Base-by-base conservation (phyloP, 2,113 vertebrate species). In the Elephas maximus region DNA sequence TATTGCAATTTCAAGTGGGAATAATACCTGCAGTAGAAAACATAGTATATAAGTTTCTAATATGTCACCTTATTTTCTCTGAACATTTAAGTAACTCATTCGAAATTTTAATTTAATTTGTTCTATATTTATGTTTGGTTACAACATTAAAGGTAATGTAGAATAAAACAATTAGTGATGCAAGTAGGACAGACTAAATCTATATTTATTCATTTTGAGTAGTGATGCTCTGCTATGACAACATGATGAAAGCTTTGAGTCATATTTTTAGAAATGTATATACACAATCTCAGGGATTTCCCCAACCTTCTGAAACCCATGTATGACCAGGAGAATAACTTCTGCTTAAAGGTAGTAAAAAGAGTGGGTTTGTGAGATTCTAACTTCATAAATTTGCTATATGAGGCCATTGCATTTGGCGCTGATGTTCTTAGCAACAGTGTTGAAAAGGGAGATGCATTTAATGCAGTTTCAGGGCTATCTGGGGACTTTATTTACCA, bases 71-170 rank as follows among this genome's bases (percentile, higher is more conserved):
- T 45, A n/a, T 79, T 90, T 93, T 53, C 60, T 97, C 12, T 48
- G 85, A 86, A 26, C 53, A 86, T 71, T 78, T 48, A 65, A 84
- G n/a, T 77, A 51, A 90, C 3, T 88, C 74, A 48, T 90, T 97
- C 63, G 82, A 82, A 30, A 83, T 78, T 57, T 63, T 5, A 85
- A 15, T 73, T 78, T 1, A 6, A 6, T 73, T 78, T 90, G 3
- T 51, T 88, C n/a, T 77, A 51, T 71, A 17, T 63, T 93, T 93
- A 77, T 20, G 17, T 53, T 82, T 23, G 48, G 0, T 53, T 82
- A 89, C 51, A 88, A 88, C 78, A 79, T 51, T 62, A 44, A 93
- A 44, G 10, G 7, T 88, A 79, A 67, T 60, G 4, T 48, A 30
- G 41, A 93, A 82, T 53, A 45, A 69, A 90, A n/a, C 23, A 44